Conservation (phyloP, 1,140 invertebrate genomes). For the Zaprionus inermis region DNA sequence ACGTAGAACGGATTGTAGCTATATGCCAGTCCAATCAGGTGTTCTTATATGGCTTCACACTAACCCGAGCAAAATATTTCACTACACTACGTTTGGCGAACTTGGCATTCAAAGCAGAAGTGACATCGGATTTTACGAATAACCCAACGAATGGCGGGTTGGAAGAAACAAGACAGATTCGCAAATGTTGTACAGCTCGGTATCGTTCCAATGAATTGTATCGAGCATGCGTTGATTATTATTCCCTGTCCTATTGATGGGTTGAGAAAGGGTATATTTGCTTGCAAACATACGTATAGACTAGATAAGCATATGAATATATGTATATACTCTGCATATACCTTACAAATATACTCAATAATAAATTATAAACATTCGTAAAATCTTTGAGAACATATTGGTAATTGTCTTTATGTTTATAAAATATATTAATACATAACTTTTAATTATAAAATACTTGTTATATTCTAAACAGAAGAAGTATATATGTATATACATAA, state of each 20-base stretch:
- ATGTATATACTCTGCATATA: too few species aligned
- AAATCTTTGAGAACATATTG: too few species aligned
- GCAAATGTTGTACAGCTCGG: conserved; percentile 9
- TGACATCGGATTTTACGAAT: conserved; percentile 27
- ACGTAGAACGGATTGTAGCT: conserved; percentile 4
- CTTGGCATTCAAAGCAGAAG: conserved; percentile 39
- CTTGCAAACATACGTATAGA: not conserved
- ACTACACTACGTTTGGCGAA: conserved; percentile 27
- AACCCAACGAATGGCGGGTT: not conserved
- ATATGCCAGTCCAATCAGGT: conserved; percentile 12
- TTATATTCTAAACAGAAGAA: not conserved
- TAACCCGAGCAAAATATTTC: conserved; percentile 17
- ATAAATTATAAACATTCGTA: too few species aligned
- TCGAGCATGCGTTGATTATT: conserved; percentile 56
- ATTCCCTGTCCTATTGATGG: not conserved
- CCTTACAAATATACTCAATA: too few species aligned
- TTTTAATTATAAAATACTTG: too few species aligned
- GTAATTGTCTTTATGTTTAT: too few species aligned
- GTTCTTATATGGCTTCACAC: conserved; percentile 46
- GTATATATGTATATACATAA: not conserved
- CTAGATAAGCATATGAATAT: too few species aligned
- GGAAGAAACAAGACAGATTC: conserved; percentile 29
- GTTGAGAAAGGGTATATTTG: not conserved
- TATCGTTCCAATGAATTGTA: conserved; percentile 44
- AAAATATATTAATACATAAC: too few species aligned